These are phyloP conservation scores for Athetis lepigone DNA, from an alignment of 2,888 invertebrate species.

Conservation along the genomic window DNA sequence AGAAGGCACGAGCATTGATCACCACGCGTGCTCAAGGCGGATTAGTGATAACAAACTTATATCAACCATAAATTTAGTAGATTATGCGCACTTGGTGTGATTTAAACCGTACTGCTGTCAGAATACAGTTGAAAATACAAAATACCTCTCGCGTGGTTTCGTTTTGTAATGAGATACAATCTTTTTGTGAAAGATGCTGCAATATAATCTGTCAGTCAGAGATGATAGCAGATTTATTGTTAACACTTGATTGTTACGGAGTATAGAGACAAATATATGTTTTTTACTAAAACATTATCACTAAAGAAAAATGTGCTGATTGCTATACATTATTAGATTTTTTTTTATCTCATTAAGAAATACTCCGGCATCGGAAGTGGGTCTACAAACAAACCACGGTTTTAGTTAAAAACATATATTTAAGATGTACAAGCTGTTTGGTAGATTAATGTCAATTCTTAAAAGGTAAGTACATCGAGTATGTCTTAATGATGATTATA, in stretches of 20 bases:
- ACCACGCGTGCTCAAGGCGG: too few species aligned
- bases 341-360: too few species aligned
- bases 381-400: not conserved
- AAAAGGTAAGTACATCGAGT: not conserved
- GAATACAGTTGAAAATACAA: not conserved
- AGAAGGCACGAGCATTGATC: too few species aligned
- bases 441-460: slow-evolving; percentile 16
- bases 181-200: not conserved
- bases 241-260: too few species aligned
- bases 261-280: slow-evolving; percentile 3
- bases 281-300: slow-evolving; percentile 18
- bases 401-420: slow-evolving; percentile 23
- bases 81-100: too few species aligned
- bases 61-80: too few species aligned
- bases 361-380: not conserved
- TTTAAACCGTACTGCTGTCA: not conserved
- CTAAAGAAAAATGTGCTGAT: too few species aligned
- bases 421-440: not conserved
- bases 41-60: too few species aligned
- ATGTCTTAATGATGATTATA: not conserved
- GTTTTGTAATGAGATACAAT: not conserved
- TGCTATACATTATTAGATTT: too few species aligned
- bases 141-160: not conserved
- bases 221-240: slow-evolving; percentile 4
- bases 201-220: not conserved